Evolutionary conservation across 2,888 invertebrate species (phyloP).

Genomic region (Xylophagus ater): DNA sequence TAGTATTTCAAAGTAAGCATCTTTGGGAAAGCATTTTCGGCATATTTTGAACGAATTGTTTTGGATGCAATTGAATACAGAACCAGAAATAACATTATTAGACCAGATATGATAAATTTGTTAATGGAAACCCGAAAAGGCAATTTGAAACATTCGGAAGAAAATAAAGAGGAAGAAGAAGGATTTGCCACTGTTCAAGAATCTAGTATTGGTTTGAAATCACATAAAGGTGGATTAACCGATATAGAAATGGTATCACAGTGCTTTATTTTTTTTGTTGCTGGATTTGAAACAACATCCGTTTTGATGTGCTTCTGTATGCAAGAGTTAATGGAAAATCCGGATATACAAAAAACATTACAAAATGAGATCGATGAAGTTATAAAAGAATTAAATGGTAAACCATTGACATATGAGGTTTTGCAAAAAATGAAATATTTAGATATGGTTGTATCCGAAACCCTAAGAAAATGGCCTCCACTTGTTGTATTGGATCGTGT

Average conservation of each 20-base stretch:
- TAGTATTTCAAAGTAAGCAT: too few species aligned
- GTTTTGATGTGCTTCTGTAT: constrained; percentile 42
- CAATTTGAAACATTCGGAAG: not conserved
- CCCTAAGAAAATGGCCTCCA: constrained; percentile 45
- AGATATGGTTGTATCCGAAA: constrained; percentile 45
- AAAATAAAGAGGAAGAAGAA: not conserved
- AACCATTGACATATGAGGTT: constrained; percentile 43
- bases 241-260: constrained; percentile 49
- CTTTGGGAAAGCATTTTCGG: too few species aligned
- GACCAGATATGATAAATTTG: constrained; percentile 47
- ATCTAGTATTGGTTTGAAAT: constrained; percentile 3
- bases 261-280: constrained; percentile 45
- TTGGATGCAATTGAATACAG: too few species aligned
- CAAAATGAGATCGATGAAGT: constrained; percentile 44
- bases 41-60: too few species aligned
- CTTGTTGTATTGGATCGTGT: constrained; percentile 39
- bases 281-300: constrained; percentile 44
- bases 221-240: constrained; percentile 26
- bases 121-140: constrained; percentile 40
- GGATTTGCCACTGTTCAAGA: constrained; percentile 1
- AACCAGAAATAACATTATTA: constrained; percentile 39
- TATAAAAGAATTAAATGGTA: constrained; percentile 34
- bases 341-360: constrained; percentile 46
- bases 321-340: constrained; percentile 47
- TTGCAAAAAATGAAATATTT: constrained; percentile 49